Evolutionary conservation across 2,113 vertebrate species (phyloP).

Genomic region (Thomomys bottae): DNA sequence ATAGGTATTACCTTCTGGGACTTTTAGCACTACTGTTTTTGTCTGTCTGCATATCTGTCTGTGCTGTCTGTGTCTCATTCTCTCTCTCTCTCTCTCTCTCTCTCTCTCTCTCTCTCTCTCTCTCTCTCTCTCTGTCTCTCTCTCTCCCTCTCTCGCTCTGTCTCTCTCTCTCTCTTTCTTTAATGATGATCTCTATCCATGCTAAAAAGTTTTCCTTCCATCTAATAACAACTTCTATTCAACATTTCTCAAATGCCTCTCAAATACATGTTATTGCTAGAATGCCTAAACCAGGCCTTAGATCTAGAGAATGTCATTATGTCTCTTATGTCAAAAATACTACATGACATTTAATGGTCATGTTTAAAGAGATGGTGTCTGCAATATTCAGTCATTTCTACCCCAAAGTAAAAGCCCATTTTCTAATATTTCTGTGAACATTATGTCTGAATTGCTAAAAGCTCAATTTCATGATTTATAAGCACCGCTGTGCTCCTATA

Average conservation of each 20-base stretch:
- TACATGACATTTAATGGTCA: too few species aligned
- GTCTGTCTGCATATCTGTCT: not conserved
- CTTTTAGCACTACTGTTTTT: not conserved
- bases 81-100: too few species aligned
- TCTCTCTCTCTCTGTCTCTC: not conserved
- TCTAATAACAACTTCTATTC: not conserved
- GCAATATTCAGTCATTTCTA: not conserved
- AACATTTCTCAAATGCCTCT: conserved; percentile 1
- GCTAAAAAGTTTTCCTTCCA: not conserved
- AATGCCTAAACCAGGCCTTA: not conserved
- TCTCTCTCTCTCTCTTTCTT: not conserved
- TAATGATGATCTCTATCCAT: not conserved
- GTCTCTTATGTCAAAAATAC: too few species aligned
- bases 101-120: not conserved
- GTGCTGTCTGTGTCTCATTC: too few species aligned
- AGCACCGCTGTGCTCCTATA: not conserved
- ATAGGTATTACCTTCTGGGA: not conserved
- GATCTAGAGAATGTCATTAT: too few species aligned
- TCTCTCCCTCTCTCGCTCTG: too few species aligned
- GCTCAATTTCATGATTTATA: not conserved
- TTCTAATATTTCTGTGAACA: not conserved
- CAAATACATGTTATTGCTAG: not conserved
- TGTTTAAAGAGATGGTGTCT: not conserved
- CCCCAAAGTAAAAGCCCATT: not conserved
- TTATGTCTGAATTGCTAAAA: conserved; percentile 19